These are phyloP conservation scores for Temnothorax ravouxi DNA, from an alignment of 2,888 invertebrate species.

Conservation along the genomic window DNA sequence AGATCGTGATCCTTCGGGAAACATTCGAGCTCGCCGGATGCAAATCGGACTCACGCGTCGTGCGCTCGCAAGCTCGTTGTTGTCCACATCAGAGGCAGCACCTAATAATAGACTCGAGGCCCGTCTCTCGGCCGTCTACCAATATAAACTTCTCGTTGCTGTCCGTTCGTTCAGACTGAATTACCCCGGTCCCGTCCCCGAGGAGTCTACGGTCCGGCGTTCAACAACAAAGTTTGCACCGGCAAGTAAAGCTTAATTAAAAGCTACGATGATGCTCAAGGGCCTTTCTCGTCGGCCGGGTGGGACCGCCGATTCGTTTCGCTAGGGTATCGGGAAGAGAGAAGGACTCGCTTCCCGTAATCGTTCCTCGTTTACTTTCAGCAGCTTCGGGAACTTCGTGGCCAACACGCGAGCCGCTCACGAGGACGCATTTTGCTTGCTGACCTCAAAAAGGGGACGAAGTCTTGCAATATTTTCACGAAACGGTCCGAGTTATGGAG, in stretches of 20 bases:
- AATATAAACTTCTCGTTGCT: conserved; percentile 75
- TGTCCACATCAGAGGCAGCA: conserved; percentile 63
- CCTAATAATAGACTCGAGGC: conserved; percentile 73
- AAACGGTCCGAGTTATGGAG: background rate
- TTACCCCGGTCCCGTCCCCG: conserved; percentile 74
- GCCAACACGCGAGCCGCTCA: background rate
- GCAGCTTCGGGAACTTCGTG: conserved; percentile 30
- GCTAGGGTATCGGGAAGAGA: conserved; percentile 63
- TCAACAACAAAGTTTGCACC: conserved; percentile 75
- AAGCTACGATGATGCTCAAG: conserved; percentile 78
- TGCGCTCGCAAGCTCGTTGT: conserved; percentile 22
- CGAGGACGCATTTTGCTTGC: conserved; percentile 1
- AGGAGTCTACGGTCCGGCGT: conserved; percentile 70
- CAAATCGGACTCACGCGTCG: conserved; percentile 34
- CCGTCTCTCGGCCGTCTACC: conserved; percentile 69
- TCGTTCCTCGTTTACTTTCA: conserved; percentile 68
- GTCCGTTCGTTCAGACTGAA: conserved; percentile 75
- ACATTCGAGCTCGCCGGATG: conserved; percentile 43
- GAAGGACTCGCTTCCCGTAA: conserved; percentile 48
- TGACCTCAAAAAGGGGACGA: background rate
- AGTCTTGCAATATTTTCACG: conserved; percentile 5
- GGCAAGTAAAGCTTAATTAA: conserved; percentile 77
- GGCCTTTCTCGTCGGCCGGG: conserved; percentile 63
- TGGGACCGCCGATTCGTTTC: conserved; percentile 69
- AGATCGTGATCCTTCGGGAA: conserved; percentile 50